Percentiles rank a stretch among this genome's conserved stretches.
phyloP scores from a whole-genome alignment of 1,140 invertebrate genomes.

The Psilanteris sp. region DNA sequence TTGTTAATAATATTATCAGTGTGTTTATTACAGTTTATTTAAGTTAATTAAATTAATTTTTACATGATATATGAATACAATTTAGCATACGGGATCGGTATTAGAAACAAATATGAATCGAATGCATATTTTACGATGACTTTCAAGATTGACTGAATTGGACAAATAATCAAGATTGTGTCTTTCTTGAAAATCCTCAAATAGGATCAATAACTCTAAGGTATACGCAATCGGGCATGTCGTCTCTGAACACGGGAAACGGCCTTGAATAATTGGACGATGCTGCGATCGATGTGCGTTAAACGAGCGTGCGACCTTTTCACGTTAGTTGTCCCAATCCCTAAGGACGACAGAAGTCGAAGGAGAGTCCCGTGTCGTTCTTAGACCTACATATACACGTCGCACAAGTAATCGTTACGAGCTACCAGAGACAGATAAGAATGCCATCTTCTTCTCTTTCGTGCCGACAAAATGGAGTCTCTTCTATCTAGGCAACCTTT shows the following conservation, averaged over 20 bases:
- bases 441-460: conserved; percentile 58
- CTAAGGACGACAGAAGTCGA: conserved; percentile 56
- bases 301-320: conserved; percentile 67
- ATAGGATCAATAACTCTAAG: conserved; percentile 41
- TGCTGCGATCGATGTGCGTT: conserved; percentile 64
- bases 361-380: conserved; percentile 47
- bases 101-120: no score
- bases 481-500: conserved; percentile 21
- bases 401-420: conserved; percentile 73
- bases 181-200: conserved; percentile 12
- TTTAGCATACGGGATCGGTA: no score
- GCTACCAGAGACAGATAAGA: conserved; percentile 72
- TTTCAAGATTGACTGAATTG: no score
- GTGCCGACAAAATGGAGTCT: conserved; percentile 47
- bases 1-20: no score
- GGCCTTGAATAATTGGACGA: conserved; percentile 67
- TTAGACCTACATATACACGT: conserved; percentile 53
- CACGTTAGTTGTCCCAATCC: conserved; percentile 54
- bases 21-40: no score
- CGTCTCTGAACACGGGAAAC: conserved; percentile 57
- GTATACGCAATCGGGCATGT: conserved; percentile 52
- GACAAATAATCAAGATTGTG: conserved; percentile 22
- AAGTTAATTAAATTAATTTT: no score
- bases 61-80: no score
- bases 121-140: no score